phyloP scores from a whole-genome alignment of 2,797 vertebrate genomes.

The Cyclopterus lumpus region DNA sequence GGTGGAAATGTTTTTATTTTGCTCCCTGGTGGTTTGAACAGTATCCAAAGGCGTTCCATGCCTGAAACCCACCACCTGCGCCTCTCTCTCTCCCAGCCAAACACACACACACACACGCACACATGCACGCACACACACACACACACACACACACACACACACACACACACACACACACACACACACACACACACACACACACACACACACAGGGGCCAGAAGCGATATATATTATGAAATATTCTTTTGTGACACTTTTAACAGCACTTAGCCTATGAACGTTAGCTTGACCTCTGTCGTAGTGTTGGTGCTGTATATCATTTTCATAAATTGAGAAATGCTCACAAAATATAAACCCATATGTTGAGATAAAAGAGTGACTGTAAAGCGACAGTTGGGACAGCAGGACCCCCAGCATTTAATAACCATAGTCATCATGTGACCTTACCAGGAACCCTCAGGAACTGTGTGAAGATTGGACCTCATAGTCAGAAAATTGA shows the following conservation, averaged over 20 bases:
- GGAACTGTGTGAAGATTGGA: neutral
- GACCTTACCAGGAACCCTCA: neutral
- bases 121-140: constrained; percentile 17
- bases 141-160: constrained; percentile 5
- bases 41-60: constrained; percentile 56
- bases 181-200: constrained; percentile 19
- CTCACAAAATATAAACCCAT: too few relatives aligned
- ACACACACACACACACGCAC: constrained; percentile 26
- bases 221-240: neutral
- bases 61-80: constrained; percentile 68
- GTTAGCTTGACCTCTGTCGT: neutral
- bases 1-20: constrained; percentile 46
- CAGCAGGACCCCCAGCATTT: neutral
- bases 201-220: constrained; percentile 6
- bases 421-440: neutral
- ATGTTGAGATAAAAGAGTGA: neutral
- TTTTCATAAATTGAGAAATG: neutral
- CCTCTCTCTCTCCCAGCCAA: constrained; percentile 38
- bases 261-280: neutral
- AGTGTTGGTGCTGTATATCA: neutral
- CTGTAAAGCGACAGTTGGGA: neutral
- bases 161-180: constrained; percentile 25
- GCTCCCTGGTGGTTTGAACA: constrained; percentile 57
- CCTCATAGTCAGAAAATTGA: neutral
- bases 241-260: neutral